Evolutionary conservation across 1,140 invertebrate species (phyloP).

Genomic region (Hestina assimilis): DNA sequence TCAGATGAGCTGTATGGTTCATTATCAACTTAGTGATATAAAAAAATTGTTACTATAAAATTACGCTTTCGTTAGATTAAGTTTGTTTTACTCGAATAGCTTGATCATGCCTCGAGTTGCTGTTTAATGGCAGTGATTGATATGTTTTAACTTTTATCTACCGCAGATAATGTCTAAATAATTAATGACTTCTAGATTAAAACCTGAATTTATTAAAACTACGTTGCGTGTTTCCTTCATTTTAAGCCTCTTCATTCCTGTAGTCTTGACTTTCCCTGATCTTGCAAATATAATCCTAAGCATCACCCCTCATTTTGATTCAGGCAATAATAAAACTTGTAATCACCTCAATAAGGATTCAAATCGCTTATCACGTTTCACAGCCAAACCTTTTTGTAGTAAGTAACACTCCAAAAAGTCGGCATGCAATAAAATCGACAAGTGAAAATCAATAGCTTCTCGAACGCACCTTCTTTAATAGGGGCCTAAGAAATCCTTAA

Average conservation of each 20-base stretch:
- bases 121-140: no score
- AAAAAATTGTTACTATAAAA: no score
- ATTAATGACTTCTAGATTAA: neutral
- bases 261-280: conserved; percentile 12
- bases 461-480: conserved; percentile 42
- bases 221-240: conserved; percentile 5
- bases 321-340: neutral
- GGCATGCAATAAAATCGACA: conserved; percentile 50
- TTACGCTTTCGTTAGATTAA: no score
- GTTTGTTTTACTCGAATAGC: no score
- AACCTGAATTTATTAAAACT: neutral
- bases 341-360: conserved; percentile 3
- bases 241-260: neutral
- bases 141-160: no score
- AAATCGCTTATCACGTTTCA: neutral
- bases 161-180: no score
- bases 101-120: no score
- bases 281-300: conserved; percentile 11
- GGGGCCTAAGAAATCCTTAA: conserved; percentile 42
- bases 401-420: conserved; percentile 15
- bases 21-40: no score
- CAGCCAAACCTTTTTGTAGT: conserved; percentile 1
- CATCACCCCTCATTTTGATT: neutral
- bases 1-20: no score
- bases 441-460: conserved; percentile 59